These are phyloP conservation scores for Dascillus cervinus DNA, from an alignment of 2,888 invertebrate genomes.

Conservation along the genomic window DNA sequence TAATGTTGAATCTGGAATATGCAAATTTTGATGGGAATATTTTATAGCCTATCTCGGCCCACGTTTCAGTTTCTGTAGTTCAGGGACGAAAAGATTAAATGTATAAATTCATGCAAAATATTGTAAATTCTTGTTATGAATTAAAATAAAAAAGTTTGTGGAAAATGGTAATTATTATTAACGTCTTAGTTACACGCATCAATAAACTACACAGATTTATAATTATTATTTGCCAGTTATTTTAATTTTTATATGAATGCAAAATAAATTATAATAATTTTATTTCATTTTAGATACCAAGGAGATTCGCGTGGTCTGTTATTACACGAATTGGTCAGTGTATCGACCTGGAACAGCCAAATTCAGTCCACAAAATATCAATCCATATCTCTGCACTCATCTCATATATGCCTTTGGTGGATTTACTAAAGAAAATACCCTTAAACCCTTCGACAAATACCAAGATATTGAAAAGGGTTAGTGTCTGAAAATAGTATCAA, in stretches of 20 bases:
- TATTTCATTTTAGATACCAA: conserved; percentile 36
- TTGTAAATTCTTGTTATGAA: too few relatives aligned
- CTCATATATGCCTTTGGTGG: conserved; percentile 90
- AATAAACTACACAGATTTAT: neutral
- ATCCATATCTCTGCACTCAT: conserved; percentile 91
- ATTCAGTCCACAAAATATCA: conserved; percentile 89
- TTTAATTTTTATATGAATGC: neutral
- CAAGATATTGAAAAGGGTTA: conserved; percentile 92
- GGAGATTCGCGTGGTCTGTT: conserved; percentile 78
- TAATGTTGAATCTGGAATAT: neutral
- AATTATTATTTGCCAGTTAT: neutral
- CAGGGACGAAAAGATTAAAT: too few relatives aligned
- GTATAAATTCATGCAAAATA: too few relatives aligned
- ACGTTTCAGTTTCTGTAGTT: too few relatives aligned
- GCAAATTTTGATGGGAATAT: neutral
- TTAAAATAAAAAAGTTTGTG: too few relatives aligned
- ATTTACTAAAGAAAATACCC: conserved; percentile 82
- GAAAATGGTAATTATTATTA: too few relatives aligned
- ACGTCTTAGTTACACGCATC: too few relatives aligned
- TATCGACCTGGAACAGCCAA: conserved; percentile 85
- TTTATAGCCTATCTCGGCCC: neutral
- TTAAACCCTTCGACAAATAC: conserved; percentile 90
- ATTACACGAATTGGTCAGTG: conserved; percentile 92
- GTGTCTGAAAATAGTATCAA: too few relatives aligned
- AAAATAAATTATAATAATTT: neutral